A percentile compares a stretch with the other conserved stretches of the same genome.
Conservation (phyloP, 2,888 invertebrate genomes). For the Melikaiella ostensackeni region DNA sequence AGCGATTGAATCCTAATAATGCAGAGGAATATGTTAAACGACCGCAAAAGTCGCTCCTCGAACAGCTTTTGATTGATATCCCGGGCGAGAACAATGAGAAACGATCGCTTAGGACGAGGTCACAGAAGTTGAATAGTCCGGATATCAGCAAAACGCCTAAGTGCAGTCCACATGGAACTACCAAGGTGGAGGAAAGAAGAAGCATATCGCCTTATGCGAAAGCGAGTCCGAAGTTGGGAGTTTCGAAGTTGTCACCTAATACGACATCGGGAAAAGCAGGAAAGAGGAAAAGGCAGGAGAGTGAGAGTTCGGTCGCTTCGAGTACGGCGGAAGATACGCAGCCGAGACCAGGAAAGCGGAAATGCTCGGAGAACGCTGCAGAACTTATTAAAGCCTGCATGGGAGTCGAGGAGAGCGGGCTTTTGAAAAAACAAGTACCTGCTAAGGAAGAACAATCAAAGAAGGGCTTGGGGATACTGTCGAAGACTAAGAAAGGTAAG, state of each 20-base stretch:
- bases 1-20: constrained; percentile 66
- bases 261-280: constrained; percentile 70
- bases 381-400: constrained; percentile 81
- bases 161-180: constrained; percentile 72
- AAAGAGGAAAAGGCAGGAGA: constrained; percentile 89
- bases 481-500: constrained; percentile 74
- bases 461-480: constrained; percentile 74
- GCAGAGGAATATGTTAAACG: constrained; percentile 71
- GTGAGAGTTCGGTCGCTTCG: constrained; percentile 85
- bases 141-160: constrained; percentile 73
- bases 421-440: constrained; percentile 76
- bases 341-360: constrained; percentile 79
- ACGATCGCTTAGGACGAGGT: constrained; percentile 75
- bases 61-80: constrained; percentile 91
- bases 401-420: constrained; percentile 77
- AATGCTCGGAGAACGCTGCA: constrained; percentile 82
- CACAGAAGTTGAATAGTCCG: constrained; percentile 75
- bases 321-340: constrained; percentile 80
- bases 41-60: constrained; percentile 80
- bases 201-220: constrained; percentile 76
- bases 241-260: constrained; percentile 66
- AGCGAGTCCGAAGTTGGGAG: constrained; percentile 75
- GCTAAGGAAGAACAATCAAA: constrained; percentile 74
- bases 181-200: constrained; percentile 72
- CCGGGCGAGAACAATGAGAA: constrained; percentile 82